Evolutionary conservation across 1,140 invertebrate species (phyloP).

Genomic region (Dendrolimus punctatus): DNA sequence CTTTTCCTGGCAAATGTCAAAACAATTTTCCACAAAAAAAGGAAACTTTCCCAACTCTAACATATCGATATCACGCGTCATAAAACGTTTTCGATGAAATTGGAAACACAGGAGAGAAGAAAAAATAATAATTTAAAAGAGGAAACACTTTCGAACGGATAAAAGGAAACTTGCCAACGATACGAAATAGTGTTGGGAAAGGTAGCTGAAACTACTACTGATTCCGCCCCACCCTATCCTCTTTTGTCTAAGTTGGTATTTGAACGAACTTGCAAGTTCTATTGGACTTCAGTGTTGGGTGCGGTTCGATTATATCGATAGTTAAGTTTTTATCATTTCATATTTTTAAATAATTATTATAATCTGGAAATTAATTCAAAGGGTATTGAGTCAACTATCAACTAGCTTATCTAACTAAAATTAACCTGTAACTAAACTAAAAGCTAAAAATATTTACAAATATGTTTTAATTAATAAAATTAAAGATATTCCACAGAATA

Average conservation of each 20-base stretch:
- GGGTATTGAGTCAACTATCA: too few relatives aligned
- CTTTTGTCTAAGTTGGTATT: constrained; percentile 68
- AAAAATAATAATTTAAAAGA: constrained; percentile 65
- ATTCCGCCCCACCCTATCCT: constrained; percentile 33
- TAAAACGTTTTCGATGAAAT: constrained; percentile 22
- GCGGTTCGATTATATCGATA: constrained; percentile 5
- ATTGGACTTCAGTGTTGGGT: constrained; percentile 33
- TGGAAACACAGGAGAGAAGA: constrained; percentile 27
- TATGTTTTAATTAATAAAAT: too few relatives aligned
- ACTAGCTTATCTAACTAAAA: too few relatives aligned
- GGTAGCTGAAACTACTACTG: constrained; percentile 58
- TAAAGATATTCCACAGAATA: too few relatives aligned
- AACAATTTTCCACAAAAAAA: too few relatives aligned
- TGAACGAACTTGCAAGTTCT: constrained; percentile 47
- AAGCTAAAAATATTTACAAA: too few relatives aligned
- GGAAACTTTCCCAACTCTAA: too few relatives aligned
- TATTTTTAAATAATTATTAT: background rate
- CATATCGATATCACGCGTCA: constrained; percentile 26
- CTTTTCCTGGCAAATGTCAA: too few relatives aligned
- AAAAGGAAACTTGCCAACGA: constrained; percentile 62
- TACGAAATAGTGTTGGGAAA: constrained; percentile 22
- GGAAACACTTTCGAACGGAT: constrained; percentile 49
- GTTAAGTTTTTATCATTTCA: background rate
- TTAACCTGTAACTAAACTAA: too few relatives aligned
- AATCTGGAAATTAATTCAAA: too few relatives aligned